Evolutionary conservation across 2,888 invertebrate species (phyloP).

Genomic region (Dinocampus coccinellae): DNA sequence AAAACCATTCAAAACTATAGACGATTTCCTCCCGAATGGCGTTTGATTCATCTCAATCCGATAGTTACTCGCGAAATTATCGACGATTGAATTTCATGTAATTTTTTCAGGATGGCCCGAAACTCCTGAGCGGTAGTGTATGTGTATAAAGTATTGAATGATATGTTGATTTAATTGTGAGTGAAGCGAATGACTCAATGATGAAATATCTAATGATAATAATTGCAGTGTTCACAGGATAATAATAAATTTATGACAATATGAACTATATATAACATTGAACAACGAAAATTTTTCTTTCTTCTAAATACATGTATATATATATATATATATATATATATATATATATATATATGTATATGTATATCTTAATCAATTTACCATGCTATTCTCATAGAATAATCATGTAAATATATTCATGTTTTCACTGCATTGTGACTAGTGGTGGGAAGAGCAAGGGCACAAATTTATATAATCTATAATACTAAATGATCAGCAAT

Average conservation of each 20-base stretch:
- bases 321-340: background rate
- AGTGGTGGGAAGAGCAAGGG: background rate
- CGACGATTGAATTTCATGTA: no score
- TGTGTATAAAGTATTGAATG: constrained; percentile 2
- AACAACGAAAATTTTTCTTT: background rate
- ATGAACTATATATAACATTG: background rate
- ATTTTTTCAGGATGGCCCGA: no score
- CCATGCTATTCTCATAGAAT: background rate
- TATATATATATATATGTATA: background rate
- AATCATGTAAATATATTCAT: constrained; percentile 4
- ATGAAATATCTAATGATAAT: constrained; percentile 17
- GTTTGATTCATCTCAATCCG: no score
- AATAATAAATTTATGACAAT: constrained; percentile 1
- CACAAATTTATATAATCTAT: constrained; percentile 10
- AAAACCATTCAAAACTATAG: no score
- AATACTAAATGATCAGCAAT: constrained; percentile 40
- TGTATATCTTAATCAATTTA: background rate
- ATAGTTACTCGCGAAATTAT: no score
- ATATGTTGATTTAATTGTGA: constrained; percentile 15
- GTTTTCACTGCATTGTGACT: constrained; percentile 38
- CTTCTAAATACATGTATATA: constrained; percentile 1
- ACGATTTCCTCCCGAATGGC: no score
- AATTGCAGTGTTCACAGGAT: constrained; percentile 5
- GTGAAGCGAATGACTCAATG: constrained; percentile 30
- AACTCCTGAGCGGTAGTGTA: no score